Percentiles rank a stretch among this genome's conserved stretches.
Conservation (phyloP, 2,888 invertebrate species). For the Mycalesis mineus region DNA sequence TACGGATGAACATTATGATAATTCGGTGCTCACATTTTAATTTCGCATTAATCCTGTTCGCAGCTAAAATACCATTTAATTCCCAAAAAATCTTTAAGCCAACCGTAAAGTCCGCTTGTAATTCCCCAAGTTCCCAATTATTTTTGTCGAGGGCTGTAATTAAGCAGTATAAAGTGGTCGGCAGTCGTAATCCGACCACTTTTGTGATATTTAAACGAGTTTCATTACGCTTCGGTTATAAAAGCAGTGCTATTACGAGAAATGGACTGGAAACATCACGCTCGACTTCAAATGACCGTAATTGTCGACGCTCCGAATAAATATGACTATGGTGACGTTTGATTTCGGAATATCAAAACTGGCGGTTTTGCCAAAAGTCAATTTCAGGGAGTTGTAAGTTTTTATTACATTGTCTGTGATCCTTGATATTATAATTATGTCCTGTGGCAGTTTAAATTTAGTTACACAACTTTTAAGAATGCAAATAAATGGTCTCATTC, state of each 20-base stretch:
- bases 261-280: conserved; percentile 74
- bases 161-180: conserved; percentile 73
- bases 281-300: conserved; percentile 65
- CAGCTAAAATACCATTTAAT: conserved; percentile 17
- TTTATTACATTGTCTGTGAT: too few relatives aligned
- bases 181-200: conserved; percentile 70
- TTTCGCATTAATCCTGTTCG: conserved; percentile 5
- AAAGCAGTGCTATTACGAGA: conserved; percentile 70
- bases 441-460: too few relatives aligned
- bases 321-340: conserved; percentile 39
- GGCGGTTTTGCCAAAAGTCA: too few relatives aligned
- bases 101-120: conserved; percentile 59
- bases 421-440: too few relatives aligned
- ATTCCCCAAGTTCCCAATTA: conserved; percentile 72
- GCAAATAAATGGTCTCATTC: too few relatives aligned
- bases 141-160: conserved; percentile 72
- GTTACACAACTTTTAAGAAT: too few relatives aligned
- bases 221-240: conserved; percentile 74
- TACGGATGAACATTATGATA: background rate
- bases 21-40: background rate
- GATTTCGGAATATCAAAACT: conserved; percentile 30
- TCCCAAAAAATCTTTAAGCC: conserved; percentile 40
- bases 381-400: too few relatives aligned
- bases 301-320: conserved; percentile 51
- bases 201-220: conserved; percentile 76